Evolutionary conservation across 64 coral and sea anemone genomes (phyloP).

Genomic region (Montipora efflorescens): DNA sequence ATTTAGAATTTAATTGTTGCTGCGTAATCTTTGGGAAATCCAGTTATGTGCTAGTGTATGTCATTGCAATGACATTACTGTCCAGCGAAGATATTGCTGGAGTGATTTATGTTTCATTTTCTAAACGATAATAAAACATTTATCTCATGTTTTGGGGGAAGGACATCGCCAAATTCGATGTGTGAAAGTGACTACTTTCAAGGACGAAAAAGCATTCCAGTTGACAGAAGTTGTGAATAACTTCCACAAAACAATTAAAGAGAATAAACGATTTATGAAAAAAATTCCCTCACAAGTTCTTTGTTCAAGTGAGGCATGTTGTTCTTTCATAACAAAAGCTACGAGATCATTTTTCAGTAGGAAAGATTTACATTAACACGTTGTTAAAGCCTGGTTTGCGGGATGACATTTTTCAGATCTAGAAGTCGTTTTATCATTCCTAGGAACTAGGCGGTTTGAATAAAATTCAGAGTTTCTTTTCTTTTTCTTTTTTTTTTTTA

Average conservation of each 20-base stretch:
- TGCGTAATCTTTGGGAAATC: neutral
- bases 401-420: neutral
- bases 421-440: no score
- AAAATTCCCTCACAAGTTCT: neutral
- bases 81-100: neutral
- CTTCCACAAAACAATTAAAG: neutral
- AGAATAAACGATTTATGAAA: neutral
- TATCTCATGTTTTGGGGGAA: neutral
- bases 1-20: conserved; percentile 24
- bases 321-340: neutral
- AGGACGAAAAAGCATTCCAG: neutral
- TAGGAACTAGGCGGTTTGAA: no score
- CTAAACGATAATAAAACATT: neutral
- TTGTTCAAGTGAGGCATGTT: neutral
- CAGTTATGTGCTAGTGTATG: conserved; percentile 10
- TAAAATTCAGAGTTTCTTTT: no score
- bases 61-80: neutral
- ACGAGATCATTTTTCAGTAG: neutral
- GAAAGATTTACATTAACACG: neutral
- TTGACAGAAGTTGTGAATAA: neutral
- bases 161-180: no score
- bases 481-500: no score
- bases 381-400: neutral
- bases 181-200: neutral
- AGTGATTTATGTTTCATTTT: neutral